These are phyloP conservation scores for Philypnodon macrostomus DNA, from an alignment of 2,797 vertebrate species.

Conservation along the genomic window DNA sequence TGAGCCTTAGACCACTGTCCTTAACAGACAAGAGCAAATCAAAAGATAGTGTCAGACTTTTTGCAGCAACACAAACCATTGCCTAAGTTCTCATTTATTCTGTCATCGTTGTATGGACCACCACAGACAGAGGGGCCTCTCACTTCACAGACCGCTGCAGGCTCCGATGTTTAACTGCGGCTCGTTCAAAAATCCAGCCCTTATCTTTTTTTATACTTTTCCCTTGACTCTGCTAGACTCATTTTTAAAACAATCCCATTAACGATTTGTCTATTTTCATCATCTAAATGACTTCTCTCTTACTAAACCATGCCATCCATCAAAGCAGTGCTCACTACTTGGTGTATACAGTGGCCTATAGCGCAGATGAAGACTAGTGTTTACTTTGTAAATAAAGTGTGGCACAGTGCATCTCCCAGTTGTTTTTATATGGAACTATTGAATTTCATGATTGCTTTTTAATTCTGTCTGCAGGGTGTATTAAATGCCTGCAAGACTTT, in stretches of 20 bases:
- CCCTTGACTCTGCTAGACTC: slow-evolving; percentile 10
- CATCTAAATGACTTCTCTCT: slow-evolving; percentile 53
- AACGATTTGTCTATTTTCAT: slow-evolving; percentile 42
- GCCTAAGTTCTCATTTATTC: slow-evolving; percentile 4
- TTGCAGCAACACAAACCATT: slow-evolving; percentile 16
- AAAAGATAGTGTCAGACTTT: slow-evolving; percentile 16
- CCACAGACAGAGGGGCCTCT: slow-evolving; percentile 7
- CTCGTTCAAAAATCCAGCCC: slow-evolving; percentile 1
- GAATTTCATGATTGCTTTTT: slow-evolving; percentile 80
- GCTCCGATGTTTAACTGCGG: neutral
- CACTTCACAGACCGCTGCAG: neutral
- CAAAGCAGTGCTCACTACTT: slow-evolving; percentile 24
- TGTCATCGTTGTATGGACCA: slow-evolving; percentile 25
- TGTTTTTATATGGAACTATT: slow-evolving; percentile 76
- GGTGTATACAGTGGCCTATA: slow-evolving; percentile 21
- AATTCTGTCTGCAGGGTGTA: slow-evolving; percentile 78
- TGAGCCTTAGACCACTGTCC: neutral
- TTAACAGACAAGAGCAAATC: neutral
- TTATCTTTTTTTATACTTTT: slow-evolving; percentile 19
- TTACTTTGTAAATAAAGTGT: slow-evolving; percentile 68
- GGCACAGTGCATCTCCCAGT: slow-evolving; percentile 36
- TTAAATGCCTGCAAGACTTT: slow-evolving; percentile 79
- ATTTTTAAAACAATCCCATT: slow-evolving; percentile 28
- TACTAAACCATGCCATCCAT: slow-evolving; percentile 63
- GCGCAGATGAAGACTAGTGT: slow-evolving; percentile 51